Percentiles rank a stretch among this genome's conserved stretches.
Evolutionary conservation across 1,140 invertebrate species (phyloP).

Genomic region (Lerema accius): DNA sequence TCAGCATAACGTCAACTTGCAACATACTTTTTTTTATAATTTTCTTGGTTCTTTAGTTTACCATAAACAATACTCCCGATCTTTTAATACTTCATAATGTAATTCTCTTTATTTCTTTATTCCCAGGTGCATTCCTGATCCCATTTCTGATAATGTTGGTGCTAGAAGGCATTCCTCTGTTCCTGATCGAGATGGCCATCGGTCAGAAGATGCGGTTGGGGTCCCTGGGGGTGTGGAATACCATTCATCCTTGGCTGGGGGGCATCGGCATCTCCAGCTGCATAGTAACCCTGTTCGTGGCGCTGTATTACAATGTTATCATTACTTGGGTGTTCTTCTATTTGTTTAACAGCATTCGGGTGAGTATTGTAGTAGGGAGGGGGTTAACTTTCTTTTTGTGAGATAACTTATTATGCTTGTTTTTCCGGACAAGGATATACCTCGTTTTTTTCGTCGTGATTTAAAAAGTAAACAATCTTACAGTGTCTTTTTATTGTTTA

Average conservation of each 20-base stretch:
- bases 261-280: constrained; percentile 95
- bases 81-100: too few relatives aligned
- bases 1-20: too few relatives aligned
- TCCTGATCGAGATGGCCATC: constrained; percentile 96
- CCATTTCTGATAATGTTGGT: constrained; percentile 98
- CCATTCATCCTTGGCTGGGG: constrained; percentile 95
- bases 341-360: constrained; percentile 94
- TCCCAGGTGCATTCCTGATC: constrained; percentile 96
- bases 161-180: constrained; percentile 95
- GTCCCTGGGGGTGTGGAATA: constrained; percentile 96
- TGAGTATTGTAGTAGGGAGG: constrained; percentile 83
- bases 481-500: too few relatives aligned
- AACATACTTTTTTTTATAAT: too few relatives aligned
- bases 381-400: too few relatives aligned
- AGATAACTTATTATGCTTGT: too few relatives aligned
- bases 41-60: too few relatives aligned
- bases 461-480: too few relatives aligned
- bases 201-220: constrained; percentile 95
- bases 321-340: constrained; percentile 99
- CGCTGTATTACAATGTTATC: constrained; percentile 98
- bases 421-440: too few relatives aligned
- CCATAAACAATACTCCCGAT: too few relatives aligned
- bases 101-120: too few relatives aligned
- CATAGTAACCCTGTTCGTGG: constrained; percentile 95
- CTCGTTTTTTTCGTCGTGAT: too few relatives aligned